These are phyloP conservation scores for Prolemur simus DNA, from an alignment of 2,113 vertebrate species.

Conservation along the genomic window DNA sequence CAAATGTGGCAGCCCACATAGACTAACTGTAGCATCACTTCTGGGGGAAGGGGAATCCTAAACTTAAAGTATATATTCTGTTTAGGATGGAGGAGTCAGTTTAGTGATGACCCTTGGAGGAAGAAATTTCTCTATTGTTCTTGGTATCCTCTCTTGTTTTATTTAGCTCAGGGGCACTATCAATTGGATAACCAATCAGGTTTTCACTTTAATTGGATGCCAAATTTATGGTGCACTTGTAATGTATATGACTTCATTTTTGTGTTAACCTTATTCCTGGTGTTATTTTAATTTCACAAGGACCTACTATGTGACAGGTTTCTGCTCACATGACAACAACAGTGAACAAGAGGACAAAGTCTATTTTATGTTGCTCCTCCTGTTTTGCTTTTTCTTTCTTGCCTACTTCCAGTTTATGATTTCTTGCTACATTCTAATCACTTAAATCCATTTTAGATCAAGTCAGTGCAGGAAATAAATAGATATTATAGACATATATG, in stretches of 20 bases:
- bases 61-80: background rate
- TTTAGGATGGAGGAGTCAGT: background rate
- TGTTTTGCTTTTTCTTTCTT: background rate
- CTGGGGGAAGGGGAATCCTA: background rate
- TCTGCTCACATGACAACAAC: background rate
- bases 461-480: slow-evolving; percentile 12
- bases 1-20: background rate
- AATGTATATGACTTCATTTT: background rate
- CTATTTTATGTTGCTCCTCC: background rate
- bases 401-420: background rate
- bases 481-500: background rate
- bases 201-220: background rate
- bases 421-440: background rate
- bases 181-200: background rate
- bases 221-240: background rate
- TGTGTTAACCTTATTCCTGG: background rate
- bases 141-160: background rate
- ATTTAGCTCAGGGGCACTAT: background rate
- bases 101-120: background rate
- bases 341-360: background rate
- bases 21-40: background rate
- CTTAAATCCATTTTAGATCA: background rate
- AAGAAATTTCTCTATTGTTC: background rate
- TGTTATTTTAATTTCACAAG: background rate
- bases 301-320: background rate